Conservation (phyloP, 2,797 vertebrate species). For the Acanthornis magna region DNA sequence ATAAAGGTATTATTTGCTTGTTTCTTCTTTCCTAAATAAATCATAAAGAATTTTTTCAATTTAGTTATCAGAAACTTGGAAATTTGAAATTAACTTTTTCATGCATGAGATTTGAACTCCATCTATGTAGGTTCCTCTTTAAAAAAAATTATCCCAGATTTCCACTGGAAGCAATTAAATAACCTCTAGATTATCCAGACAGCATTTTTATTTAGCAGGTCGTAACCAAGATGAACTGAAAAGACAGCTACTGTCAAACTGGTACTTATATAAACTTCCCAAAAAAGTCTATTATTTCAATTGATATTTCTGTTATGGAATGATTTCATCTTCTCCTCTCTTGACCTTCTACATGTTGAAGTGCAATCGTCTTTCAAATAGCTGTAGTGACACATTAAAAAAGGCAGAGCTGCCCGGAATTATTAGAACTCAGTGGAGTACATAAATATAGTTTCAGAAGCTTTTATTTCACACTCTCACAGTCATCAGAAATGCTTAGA, state of each 20-base stretch:
- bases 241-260: neutral
- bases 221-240: neutral
- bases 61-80: neutral
- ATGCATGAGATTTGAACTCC: neutral
- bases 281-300: neutral
- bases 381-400: neutral
- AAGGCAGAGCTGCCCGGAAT: neutral
- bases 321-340: neutral
- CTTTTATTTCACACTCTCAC: neutral
- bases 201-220: constrained; percentile 2
- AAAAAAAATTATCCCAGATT: neutral
- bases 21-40: neutral
- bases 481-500: neutral
- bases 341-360: neutral
- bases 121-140: fast-evolving
- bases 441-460: neutral
- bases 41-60: neutral
- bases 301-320: neutral
- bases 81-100: neutral
- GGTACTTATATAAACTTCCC: neutral
- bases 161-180: neutral
- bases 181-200: neutral
- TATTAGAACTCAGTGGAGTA: neutral
- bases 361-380: neutral
- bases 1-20: neutral